Percentiles rank a stretch among this genome's conserved stretches.
Evolutionary conservation across 2,888 invertebrate species (phyloP).

Genomic region (Boloria euphrosyne): DNA sequence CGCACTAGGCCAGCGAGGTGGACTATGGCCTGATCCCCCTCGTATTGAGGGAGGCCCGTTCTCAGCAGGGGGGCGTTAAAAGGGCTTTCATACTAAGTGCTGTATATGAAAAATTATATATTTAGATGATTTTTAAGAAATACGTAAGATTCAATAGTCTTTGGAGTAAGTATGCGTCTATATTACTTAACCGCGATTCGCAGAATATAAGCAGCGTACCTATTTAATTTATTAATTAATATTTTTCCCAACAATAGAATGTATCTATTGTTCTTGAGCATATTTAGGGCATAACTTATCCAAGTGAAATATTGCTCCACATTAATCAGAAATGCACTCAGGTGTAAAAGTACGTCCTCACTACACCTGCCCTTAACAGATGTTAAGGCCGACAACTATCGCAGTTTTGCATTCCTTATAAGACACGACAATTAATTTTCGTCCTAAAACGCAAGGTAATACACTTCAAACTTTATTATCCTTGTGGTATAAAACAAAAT

Average conservation of each 20-base stretch:
- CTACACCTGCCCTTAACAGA: conserved; percentile 63
- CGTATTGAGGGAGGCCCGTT: no score
- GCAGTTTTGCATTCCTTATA: conserved; percentile 50
- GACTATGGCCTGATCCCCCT: no score
- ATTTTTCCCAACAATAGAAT: no score
- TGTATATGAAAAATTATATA: no score
- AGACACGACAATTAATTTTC: conserved; percentile 23
- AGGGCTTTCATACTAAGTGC: no score
- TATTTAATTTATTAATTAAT: no score
- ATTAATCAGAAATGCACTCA: conserved; percentile 14
- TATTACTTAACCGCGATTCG: no score
- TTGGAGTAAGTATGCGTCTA: neutral
- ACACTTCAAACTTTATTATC: conserved; percentile 2
- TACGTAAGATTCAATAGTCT: no score
- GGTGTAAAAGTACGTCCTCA: conserved; percentile 57
- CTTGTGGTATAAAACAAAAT: neutral
- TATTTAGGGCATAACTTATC: neutral
- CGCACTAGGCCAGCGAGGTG: no score
- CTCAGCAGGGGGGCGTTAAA: no score
- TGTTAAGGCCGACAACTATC: conserved; percentile 77
- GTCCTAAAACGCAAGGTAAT: conserved; percentile 9
- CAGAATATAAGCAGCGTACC: no score
- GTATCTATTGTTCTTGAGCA: neutral
- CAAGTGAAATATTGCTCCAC: neutral
- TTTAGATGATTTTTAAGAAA: no score